Conservation (phyloP, 2,113 vertebrate genomes). For the Osmerus eperlanus region DNA sequence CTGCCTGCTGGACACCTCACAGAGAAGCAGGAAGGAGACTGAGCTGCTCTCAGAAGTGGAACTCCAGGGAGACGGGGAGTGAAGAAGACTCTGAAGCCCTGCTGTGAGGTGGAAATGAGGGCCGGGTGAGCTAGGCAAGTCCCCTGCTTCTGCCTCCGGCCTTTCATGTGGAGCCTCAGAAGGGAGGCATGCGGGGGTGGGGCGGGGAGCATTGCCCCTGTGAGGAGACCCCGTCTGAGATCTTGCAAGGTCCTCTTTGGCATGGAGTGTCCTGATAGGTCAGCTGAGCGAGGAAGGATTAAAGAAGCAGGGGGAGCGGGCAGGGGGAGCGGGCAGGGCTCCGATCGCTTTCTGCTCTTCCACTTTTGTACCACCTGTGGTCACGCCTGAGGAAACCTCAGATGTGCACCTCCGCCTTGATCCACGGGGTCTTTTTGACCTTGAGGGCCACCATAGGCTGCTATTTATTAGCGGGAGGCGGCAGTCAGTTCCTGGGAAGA, state of each 20-base stretch:
- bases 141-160: slow-evolving; percentile 7
- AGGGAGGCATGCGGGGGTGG: slow-evolving; percentile 40
- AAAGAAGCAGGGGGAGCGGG: slow-evolving; percentile 29
- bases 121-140: slow-evolving; percentile 11
- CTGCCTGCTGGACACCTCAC: too few relatives aligned
- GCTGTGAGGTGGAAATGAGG: slow-evolving; percentile 24
- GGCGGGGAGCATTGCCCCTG: slow-evolving; percentile 18
- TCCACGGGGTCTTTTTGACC: slow-evolving; percentile 52
- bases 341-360: slow-evolving; percentile 39
- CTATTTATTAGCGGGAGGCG: slow-evolving; percentile 47
- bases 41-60: not conserved
- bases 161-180: slow-evolving; percentile 34
- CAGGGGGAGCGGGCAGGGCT: slow-evolving; percentile 41
- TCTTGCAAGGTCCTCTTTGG: slow-evolving; percentile 13
- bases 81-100: slow-evolving; percentile 5
- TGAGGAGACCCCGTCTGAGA: slow-evolving; percentile 12
- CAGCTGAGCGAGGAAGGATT: slow-evolving; percentile 42
- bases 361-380: slow-evolving; percentile 57
- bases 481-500: too few relatives aligned
- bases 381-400: slow-evolving; percentile 44
- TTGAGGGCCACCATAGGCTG: slow-evolving; percentile 46
- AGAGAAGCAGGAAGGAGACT: not conserved
- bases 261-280: slow-evolving; percentile 35
- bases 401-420: slow-evolving; percentile 51
- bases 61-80: slow-evolving; percentile 12